A percentile compares a stretch with the other conserved stretches of the same genome.
These are phyloP conservation scores for Vulpes vulpes DNA, from an alignment of 2,113 vertebrate genomes.

Conservation along the genomic window DNA sequence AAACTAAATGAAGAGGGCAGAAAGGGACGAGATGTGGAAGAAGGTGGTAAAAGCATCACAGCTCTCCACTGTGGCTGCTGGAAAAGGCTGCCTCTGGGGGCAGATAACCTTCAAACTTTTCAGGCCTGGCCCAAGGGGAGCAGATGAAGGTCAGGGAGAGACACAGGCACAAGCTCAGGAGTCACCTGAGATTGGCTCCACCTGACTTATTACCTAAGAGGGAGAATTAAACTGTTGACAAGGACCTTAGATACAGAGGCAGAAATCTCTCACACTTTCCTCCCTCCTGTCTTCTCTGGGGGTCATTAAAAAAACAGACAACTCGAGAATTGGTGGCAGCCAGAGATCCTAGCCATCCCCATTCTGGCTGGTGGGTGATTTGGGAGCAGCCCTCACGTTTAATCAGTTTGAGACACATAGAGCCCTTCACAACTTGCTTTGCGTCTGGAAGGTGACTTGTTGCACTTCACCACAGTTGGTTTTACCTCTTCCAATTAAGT, in stretches of 20 bases:
- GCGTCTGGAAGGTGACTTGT: neutral
- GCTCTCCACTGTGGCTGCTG: neutral
- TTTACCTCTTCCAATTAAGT: slow-evolving; percentile 60
- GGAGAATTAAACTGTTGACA: slow-evolving; percentile 76
- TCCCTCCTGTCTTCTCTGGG: neutral
- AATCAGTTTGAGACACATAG: neutral
- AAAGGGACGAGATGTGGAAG: neutral
- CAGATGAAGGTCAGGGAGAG: slow-evolving; percentile 64
- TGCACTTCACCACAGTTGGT: neutral
- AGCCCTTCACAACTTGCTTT: neutral
- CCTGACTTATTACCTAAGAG: slow-evolving; percentile 75
- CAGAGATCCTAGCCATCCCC: accelerated
- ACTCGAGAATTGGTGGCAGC: neutral
- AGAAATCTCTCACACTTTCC: slow-evolving; percentile 47
- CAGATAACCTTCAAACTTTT: slow-evolving; percentile 31
- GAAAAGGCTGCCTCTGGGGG: neutral
- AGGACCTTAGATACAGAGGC: slow-evolving; percentile 71
- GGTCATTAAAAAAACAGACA: neutral
- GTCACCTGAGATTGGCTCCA: slow-evolving; percentile 47
- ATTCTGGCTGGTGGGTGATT: neutral
- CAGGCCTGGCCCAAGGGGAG: slow-evolving; percentile 31
- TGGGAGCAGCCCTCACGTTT: neutral
- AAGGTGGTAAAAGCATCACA: neutral
- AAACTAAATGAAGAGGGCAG: neutral
- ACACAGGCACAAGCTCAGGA: slow-evolving; percentile 55